Evolutionary conservation across 2,888 invertebrate genomes (phyloP), one percentile per base, ranked within the genome.

Genomic region (Microchrysa polita): DNA sequence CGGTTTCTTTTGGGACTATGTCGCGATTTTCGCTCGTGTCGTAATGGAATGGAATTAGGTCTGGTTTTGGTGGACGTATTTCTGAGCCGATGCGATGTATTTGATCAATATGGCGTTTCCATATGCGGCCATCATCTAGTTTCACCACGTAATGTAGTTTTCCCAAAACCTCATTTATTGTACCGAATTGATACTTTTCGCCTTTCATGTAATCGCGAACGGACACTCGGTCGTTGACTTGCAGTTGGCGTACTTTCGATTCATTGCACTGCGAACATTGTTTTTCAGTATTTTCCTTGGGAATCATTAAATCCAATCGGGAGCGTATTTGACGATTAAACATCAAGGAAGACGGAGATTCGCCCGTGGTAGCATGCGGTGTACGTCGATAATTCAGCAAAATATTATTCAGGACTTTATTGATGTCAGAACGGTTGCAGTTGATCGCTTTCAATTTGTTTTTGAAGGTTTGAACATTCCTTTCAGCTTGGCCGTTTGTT

Each of bases 341-440:
- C 57, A 79, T 75, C 14, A 79, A 72, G 63, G 75, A 59, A 22
- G 78, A 73, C 20, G 78, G 79, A 22, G 77, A 67, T 67, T 73
- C 67, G 16, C 77, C 77, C 23, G 75, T 67, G 23, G 59, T 18
- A 14, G 67, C 20, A 78, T 52, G 52, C 14, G 52, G 52, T 14
- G 18, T 52, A 12, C 18, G n/a, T 14, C 52, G n/a, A 5, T 52
- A 52, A 16, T 52, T n/a, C n/a, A 52, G 5, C 18, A 52, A 18
- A 12, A 52, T 16, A 5, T 52, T 52, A 5, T 5, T 12, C 18
- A 52, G 2, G 1, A 5, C 52, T 12, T 16, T 52, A 5, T 18
- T 14, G 7, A 16, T 52, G n/a, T 2, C n/a, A 7, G n/a, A 7
- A 0, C 52, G 16, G 5, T 12, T 14, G 34, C 42, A 1, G n/a